These are phyloP conservation scores for Toxonevra muliebris DNA, from an alignment of 2,888 invertebrate species.

Conservation along the genomic window DNA sequence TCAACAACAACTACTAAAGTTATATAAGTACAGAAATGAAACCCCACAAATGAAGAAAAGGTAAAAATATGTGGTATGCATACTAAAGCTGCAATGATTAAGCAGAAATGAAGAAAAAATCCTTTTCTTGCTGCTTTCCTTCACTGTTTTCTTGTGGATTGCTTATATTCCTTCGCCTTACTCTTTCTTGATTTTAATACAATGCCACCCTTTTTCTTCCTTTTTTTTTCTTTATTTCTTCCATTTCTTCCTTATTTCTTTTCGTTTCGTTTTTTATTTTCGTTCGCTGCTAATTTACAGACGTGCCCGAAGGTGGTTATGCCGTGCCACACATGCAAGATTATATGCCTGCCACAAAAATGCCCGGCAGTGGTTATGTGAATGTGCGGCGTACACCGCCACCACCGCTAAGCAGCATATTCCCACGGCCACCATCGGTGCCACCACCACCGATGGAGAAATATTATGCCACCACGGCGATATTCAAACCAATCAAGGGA, in stretches of 20 bases:
- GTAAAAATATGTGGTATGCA: conserved; percentile 4
- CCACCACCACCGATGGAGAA: conserved; percentile 77
- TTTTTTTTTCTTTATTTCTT: conserved; percentile 21
- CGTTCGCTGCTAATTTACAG: conserved; percentile 53
- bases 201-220: conserved; percentile 16
- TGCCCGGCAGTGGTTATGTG: conserved; percentile 60
- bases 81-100: not conserved
- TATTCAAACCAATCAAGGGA: conserved; percentile 67
- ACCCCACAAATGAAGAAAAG: conserved; percentile 2
- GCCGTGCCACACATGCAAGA: conserved; percentile 70
- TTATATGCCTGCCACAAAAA: conserved; percentile 66
- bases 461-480: conserved; percentile 78
- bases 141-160: no score
- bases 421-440: conserved; percentile 72
- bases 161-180: no score
- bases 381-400: conserved; percentile 65
- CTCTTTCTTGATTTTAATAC: no score
- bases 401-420: conserved; percentile 68
- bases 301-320: conserved; percentile 71
- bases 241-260: conserved; percentile 29
- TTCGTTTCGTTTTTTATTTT: conserved; percentile 8
- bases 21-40: conserved; percentile 14
- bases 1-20: conserved; percentile 18
- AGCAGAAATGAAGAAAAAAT: no score
- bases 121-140: no score